Percentiles rank a stretch among this genome's conserved stretches.
Evolutionary conservation across 2,113 vertebrate species (phyloP).

Genomic region (Pachypanchax playfairii): DNA sequence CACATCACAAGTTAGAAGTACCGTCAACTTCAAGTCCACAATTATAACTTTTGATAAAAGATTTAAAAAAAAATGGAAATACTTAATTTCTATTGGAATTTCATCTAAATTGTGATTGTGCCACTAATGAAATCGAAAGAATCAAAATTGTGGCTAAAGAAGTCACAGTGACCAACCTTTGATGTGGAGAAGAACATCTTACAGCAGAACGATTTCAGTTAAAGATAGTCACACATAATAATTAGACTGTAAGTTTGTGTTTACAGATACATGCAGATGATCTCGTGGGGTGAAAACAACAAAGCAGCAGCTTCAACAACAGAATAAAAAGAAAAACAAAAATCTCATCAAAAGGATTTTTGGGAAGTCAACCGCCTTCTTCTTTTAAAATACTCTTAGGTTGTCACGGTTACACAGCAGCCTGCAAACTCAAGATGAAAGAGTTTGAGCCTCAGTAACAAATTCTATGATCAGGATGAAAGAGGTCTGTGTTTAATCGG

Average conservation of each 20-base stretch:
- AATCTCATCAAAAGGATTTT: neutral
- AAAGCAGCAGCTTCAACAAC: constrained; percentile 7
- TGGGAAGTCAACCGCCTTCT: constrained; percentile 13
- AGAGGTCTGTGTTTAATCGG: neutral
- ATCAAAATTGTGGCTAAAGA: no score
- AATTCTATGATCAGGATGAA: constrained; percentile 4
- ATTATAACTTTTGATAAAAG: neutral
- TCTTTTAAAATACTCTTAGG: constrained; percentile 20
- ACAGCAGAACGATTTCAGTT: neutral
- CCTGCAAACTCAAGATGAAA: constrained; percentile 26
- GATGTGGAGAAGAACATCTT: neutral
- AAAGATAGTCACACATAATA: constrained; percentile 16
- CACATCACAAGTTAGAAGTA: neutral
- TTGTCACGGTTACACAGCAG: constrained; percentile 2
- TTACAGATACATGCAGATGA: constrained; percentile 8
- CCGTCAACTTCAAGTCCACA: neutral
- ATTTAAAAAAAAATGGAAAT: neutral
- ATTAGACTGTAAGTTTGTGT: constrained; percentile 23
- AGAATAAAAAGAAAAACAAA: neutral
- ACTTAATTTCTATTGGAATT: neutral
- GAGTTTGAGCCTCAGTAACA: constrained; percentile 5
- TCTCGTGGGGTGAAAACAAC: constrained; percentile 11
- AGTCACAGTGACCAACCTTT: neutral
- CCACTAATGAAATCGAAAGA: no score
- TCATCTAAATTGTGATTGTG: neutral